These are phyloP conservation scores for Neostethus bicornis DNA, from an alignment of 2,797 vertebrate species.

Conservation along the genomic window DNA sequence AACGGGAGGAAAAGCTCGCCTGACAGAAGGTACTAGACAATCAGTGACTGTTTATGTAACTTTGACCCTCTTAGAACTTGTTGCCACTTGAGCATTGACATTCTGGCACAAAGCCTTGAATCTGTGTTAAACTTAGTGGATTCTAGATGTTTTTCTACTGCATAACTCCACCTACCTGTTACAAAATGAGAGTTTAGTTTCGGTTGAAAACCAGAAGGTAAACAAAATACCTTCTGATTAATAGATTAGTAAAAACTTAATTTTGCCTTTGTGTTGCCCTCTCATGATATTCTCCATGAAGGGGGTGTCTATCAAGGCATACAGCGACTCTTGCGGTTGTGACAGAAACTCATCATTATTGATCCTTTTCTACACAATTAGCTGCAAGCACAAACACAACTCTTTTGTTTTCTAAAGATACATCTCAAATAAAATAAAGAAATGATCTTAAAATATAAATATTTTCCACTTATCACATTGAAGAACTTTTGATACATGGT, in stretches of 20 bases:
- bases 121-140: too few species aligned
- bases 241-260: too few species aligned
- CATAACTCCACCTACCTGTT: too few species aligned
- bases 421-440: neutral
- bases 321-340: conserved; percentile 66
- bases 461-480: neutral
- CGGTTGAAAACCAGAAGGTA: too few species aligned
- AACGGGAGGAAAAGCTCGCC: conserved; percentile 94
- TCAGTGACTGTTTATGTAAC: neutral
- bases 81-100: too few species aligned
- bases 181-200: too few species aligned
- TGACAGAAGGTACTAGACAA: conserved; percentile 89
- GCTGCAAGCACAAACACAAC: conserved; percentile 50
- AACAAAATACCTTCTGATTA: too few species aligned
- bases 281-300: conserved; percentile 60
- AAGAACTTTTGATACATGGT: neutral
- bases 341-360: conserved; percentile 50
- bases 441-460: too few species aligned
- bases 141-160: too few species aligned
- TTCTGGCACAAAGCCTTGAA: too few species aligned
- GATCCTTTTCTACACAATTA: conserved; percentile 51
- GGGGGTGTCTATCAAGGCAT: conserved; percentile 71
- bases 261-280: conserved; percentile 77
- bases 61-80: too few species aligned
- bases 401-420: neutral